Percentiles rank a stretch among this genome's conserved stretches.
These are phyloP conservation scores for Gymnothorax javanicus DNA, from an alignment of 2,797 vertebrate genomes.

Conservation along the genomic window DNA sequence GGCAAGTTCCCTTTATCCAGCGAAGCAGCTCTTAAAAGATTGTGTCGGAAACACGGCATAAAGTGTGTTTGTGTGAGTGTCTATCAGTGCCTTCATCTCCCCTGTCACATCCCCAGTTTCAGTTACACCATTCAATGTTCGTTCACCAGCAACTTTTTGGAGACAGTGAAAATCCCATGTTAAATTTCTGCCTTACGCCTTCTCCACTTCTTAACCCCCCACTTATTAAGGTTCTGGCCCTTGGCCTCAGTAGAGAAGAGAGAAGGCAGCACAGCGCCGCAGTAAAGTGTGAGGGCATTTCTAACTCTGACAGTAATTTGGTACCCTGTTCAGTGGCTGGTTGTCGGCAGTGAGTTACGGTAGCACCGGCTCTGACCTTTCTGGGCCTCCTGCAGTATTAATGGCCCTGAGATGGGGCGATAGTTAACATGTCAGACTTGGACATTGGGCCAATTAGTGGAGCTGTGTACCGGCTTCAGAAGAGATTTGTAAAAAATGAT, in stretches of 20 bases:
- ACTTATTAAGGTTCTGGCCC: slow-evolving; percentile 35
- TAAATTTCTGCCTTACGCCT: slow-evolving; percentile 5
- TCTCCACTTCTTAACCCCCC: slow-evolving; percentile 46
- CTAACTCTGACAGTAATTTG: not conserved
- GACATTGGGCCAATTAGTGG: slow-evolving; percentile 23
- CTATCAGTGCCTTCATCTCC: slow-evolving; percentile 50
- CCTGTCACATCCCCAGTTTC: slow-evolving; percentile 63
- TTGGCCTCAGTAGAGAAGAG: not conserved
- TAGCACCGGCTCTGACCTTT: slow-evolving; percentile 14
- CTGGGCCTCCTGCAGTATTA: slow-evolving; percentile 1
- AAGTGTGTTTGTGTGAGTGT: not conserved
- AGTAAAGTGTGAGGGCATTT: not conserved
- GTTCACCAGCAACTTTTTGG: not conserved
- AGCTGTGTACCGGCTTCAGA: slow-evolving; percentile 13
- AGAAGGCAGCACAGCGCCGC: not conserved
- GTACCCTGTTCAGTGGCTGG: not conserved
- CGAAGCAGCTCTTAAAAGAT: not conserved
- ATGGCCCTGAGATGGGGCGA: slow-evolving; percentile 14
- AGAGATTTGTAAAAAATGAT: slow-evolving; percentile 21
- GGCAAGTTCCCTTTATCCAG: not conserved
- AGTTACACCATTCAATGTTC: slow-evolving; percentile 51
- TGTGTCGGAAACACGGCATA: not conserved
- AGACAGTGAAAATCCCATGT: slow-evolving; percentile 31
- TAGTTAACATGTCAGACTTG: not conserved
- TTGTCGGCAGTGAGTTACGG: slow-evolving; percentile 7